Evolutionary conservation across 2,113 vertebrate species (phyloP).

Genomic region (Carassius auratus): DNA sequence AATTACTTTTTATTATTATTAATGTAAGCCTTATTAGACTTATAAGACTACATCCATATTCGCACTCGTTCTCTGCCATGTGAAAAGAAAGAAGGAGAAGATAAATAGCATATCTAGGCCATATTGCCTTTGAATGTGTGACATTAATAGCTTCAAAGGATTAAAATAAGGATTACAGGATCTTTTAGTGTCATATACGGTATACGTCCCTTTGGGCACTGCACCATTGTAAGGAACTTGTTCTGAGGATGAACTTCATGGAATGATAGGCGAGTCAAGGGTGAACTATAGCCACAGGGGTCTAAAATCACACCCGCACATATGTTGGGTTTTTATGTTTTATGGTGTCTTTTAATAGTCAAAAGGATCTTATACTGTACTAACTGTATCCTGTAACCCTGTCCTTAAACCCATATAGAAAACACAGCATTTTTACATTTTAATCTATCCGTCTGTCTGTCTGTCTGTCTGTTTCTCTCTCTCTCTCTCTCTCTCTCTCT

Average conservation of each 20-base stretch:
- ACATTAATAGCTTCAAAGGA: conserved; percentile 57
- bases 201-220: conserved; percentile 53
- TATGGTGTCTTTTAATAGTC: too few species aligned
- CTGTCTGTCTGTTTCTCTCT: too few species aligned
- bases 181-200: conserved; percentile 38
- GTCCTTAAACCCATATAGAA: too few species aligned
- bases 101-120: conserved; percentile 55
- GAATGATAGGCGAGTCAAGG: not conserved
- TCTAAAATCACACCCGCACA: not conserved
- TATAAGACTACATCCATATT: not conserved
- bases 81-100: not conserved
- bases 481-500: too few species aligned
- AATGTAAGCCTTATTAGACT: too few species aligned
- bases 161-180: conserved; percentile 61
- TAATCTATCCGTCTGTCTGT: too few species aligned
- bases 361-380: too few species aligned
- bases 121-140: conserved; percentile 54
- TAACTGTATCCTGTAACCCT: too few species aligned
- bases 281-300: not conserved
- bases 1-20: too few species aligned
- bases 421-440: too few species aligned
- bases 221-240: conserved; percentile 48
- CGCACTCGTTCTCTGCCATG: not conserved
- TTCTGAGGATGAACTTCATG: conserved; percentile 26
- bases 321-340: too few species aligned